Evolutionary conservation across 2,888 invertebrate species (phyloP).

Genomic region (Metallyticus violacea): DNA sequence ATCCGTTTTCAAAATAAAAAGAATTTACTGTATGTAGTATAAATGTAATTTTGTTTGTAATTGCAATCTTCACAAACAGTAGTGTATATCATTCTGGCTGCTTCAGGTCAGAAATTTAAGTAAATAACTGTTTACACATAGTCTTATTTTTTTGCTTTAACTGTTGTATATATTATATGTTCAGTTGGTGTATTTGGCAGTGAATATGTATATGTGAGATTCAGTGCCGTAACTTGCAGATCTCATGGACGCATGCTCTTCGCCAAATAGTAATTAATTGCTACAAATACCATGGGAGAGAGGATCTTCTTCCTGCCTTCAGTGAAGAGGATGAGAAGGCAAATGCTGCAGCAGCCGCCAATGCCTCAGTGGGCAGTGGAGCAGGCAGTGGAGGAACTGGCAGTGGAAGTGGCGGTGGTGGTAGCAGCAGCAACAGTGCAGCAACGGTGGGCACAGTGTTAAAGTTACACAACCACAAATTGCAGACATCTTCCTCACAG

Average conservation of each 20-base stretch:
- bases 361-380: slow-evolving; percentile 39
- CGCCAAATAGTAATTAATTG: slow-evolving; percentile 96
- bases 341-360: slow-evolving; percentile 56
- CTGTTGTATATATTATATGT: neutral
- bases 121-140: too few relatives aligned
- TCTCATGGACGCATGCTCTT: slow-evolving; percentile 96
- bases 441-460: slow-evolving; percentile 48
- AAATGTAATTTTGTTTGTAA: too few relatives aligned
- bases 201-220: slow-evolving; percentile 31
- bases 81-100: too few relatives aligned
- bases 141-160: too few relatives aligned
- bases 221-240: slow-evolving; percentile 55
- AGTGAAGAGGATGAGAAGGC: slow-evolving; percentile 86
- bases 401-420: slow-evolving; percentile 33
- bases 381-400: slow-evolving; percentile 37
- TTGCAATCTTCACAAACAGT: too few relatives aligned
- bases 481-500: slow-evolving; percentile 45
- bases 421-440: neutral
- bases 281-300: slow-evolving; percentile 95
- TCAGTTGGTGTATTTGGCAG: neutral
- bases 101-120: too few relatives aligned
- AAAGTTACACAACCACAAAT: slow-evolving; percentile 47
- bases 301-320: slow-evolving; percentile 92
- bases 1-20: too few relatives aligned
- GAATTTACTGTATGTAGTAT: too few relatives aligned